Percentiles rank a stretch among this genome's conserved stretches.
Conservation (phyloP, 2,797 vertebrate genomes). For the Epinephelus malabaricus region DNA sequence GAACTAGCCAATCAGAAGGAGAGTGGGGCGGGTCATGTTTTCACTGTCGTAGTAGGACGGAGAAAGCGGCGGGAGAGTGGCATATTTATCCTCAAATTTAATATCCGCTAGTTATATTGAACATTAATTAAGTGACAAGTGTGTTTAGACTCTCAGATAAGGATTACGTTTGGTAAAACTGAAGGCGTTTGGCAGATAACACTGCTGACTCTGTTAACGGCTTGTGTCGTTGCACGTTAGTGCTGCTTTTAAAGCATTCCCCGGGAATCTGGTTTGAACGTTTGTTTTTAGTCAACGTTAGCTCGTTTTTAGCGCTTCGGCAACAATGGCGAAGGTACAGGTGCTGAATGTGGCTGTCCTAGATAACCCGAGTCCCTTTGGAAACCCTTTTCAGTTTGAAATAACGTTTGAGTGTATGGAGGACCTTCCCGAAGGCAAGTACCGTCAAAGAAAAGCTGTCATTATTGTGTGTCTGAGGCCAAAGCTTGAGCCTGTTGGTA, state of each 20-base stretch:
- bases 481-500: background rate
- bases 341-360: constrained; percentile 91
- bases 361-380: constrained; percentile 91
- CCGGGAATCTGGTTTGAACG: constrained; percentile 64
- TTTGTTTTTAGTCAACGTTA: constrained; percentile 53
- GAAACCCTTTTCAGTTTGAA: constrained; percentile 95
- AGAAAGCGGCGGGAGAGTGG: constrained; percentile 78
- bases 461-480: constrained; percentile 80
- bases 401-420: constrained; percentile 96
- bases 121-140: background rate
- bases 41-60: background rate
- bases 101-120: background rate
- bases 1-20: too few relatives aligned
- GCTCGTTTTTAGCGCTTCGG: constrained; percentile 46
- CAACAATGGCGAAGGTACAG: constrained; percentile 93
- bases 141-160: background rate
- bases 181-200: background rate
- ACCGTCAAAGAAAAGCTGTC: constrained; percentile 72
- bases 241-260: constrained; percentile 47
- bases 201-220: too few relatives aligned
- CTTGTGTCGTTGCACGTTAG: background rate
- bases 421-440: constrained; percentile 91
- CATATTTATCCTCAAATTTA: constrained; percentile 18
- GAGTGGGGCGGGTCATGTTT: too few relatives aligned
- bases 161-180: background rate